Evolutionary conservation across 2,888 invertebrate species (phyloP).

Genomic region (Cephonodes hylas): DNA sequence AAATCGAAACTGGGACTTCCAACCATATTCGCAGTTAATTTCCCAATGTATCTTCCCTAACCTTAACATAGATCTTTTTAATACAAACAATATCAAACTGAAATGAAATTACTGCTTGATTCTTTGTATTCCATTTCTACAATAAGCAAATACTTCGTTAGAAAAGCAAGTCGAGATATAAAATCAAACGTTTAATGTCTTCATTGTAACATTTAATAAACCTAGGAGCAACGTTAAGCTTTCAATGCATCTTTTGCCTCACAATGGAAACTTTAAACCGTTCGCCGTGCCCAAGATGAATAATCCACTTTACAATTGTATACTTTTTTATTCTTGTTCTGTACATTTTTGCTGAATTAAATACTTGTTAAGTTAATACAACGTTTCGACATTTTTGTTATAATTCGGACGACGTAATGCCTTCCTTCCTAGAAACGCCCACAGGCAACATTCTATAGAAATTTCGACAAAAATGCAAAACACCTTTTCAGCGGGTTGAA

Average conservation of each 20-base stretch:
- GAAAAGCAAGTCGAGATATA: neutral
- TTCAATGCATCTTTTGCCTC: neutral
- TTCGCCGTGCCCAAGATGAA: neutral
- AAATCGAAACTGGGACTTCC: no score
- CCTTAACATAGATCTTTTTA: no score
- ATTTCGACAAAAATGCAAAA: neutral
- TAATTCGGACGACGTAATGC: neutral
- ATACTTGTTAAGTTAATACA: neutral
- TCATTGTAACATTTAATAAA: slow-evolving; percentile 15
- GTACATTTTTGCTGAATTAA: neutral
- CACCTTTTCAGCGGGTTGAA: neutral
- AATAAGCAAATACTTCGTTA: neutral
- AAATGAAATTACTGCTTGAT: no score
- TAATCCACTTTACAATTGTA: slow-evolving; percentile 1
- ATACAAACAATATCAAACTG: no score
- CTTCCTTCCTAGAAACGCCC: neutral
- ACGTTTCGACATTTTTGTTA: neutral
- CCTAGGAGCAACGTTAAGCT: neutral
- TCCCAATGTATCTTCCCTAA: no score
- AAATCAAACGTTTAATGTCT: slow-evolving; percentile 7
- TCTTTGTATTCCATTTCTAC: no score
- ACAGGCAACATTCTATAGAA: neutral
- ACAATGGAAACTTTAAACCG: slow-evolving; percentile 8
- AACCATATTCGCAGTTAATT: no score
- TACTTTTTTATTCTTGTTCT: neutral